Evolutionary conservation across 2,888 invertebrate genomes (phyloP).

Genomic region (Eupithecia exiguata): DNA sequence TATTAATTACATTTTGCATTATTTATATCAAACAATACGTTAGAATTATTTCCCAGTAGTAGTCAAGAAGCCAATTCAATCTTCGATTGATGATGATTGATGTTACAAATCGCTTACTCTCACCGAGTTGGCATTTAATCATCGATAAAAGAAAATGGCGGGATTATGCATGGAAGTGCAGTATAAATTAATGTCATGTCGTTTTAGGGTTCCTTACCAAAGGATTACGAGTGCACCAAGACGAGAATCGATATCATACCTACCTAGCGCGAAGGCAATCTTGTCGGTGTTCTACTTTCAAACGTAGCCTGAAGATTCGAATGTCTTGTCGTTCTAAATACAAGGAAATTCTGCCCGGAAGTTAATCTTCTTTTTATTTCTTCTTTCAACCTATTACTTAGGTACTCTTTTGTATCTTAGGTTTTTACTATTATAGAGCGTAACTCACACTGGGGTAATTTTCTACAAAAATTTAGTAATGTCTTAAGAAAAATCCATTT

Average conservation of each 20-base stretch:
- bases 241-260: background rate
- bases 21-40: too few relatives aligned
- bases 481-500: too few relatives aligned
- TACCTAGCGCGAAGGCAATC: background rate
- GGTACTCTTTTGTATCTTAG: too few relatives aligned
- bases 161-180: conserved; percentile 40
- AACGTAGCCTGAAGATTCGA: background rate
- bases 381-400: background rate
- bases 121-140: conserved; percentile 45
- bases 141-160: conserved; percentile 36
- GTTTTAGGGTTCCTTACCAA: conserved; percentile 8
- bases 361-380: background rate
- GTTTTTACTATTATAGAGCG: too few relatives aligned
- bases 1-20: too few relatives aligned
- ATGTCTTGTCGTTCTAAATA: background rate
- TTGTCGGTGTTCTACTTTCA: background rate
- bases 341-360: background rate
- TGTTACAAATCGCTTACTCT: conserved; percentile 77
- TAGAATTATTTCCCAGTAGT: too few relatives aligned
- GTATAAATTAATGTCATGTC: conserved; percentile 42
- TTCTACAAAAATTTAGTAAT: too few relatives aligned
- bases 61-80: too few relatives aligned
- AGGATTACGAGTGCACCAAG: background rate
- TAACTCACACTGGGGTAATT: too few relatives aligned
- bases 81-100: conserved; percentile 57